Conservation (phyloP, 1,140 invertebrate species). For the Aphidius gifuensis region DNA sequence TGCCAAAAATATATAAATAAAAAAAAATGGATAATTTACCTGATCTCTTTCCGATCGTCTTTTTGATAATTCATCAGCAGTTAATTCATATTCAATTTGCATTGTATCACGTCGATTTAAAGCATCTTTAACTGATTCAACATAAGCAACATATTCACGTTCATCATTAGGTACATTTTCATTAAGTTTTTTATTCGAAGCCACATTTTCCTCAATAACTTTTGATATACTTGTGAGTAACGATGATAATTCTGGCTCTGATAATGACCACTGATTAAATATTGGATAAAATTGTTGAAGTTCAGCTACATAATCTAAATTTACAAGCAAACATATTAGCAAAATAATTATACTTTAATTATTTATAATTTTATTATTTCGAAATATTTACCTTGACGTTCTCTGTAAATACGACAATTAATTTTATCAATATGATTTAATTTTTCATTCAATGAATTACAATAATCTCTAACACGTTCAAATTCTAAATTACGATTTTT, state of each 20-base stretch:
- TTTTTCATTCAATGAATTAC: constrained; percentile 64
- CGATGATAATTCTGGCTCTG: constrained; percentile 56
- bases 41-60: constrained; percentile 65
- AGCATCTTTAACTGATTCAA: constrained; percentile 69
- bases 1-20: too few species aligned
- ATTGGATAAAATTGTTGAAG: constrained; percentile 59
- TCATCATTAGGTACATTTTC: constrained; percentile 57
- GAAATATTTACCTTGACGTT: constrained; percentile 58
- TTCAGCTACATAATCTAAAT: constrained; percentile 56
- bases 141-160: constrained; percentile 68
- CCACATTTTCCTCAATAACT: constrained; percentile 54
- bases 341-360: not conserved
- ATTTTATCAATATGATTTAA: constrained; percentile 65
- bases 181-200: constrained; percentile 57
- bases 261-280: constrained; percentile 57
- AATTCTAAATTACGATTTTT: constrained; percentile 66
- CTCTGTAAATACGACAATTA: constrained; percentile 65
- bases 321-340: not conserved
- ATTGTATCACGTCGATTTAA: constrained; percentile 65
- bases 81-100: constrained; percentile 67
- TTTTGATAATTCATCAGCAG: constrained; percentile 64
- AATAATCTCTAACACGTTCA: constrained; percentile 64
- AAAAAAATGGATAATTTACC: constrained; percentile 39
- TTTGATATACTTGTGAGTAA: constrained; percentile 54
- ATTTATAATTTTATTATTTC: not conserved